Percentiles rank a stretch among this genome's conserved stretches.
These are phyloP conservation scores for Otolemur crassicaudatus DNA, from an alignment of 2,797 vertebrate species.

Conservation along the genomic window DNA sequence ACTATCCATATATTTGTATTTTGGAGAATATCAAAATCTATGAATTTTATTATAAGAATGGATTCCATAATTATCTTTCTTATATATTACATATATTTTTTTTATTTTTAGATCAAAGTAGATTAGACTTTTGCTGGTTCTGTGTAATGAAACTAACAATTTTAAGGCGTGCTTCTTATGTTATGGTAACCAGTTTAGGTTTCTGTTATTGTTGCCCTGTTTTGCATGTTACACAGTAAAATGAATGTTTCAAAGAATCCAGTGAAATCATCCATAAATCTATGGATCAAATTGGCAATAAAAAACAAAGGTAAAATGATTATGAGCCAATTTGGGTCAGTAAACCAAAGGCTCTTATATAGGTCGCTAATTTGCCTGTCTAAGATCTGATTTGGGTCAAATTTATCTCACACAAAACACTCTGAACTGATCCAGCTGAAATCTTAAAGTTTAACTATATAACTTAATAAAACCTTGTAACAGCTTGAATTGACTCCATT, in stretches of 20 bases:
- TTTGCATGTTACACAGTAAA: neutral
- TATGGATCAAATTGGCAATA: neutral
- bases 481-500: neutral
- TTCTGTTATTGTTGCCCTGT: neutral
- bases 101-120: slow-evolving; percentile 35
- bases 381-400: slow-evolving; percentile 19
- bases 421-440: neutral
- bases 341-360: neutral
- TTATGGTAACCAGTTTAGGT: neutral
- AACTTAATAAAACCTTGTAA: slow-evolving; percentile 1
- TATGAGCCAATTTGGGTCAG: neutral
- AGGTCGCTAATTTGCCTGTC: neutral
- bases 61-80: neutral
- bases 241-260: neutral
- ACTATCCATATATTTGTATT: neutral
- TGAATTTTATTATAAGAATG: neutral
- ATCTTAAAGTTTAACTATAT: slow-evolving; percentile 32
- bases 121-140: neutral
- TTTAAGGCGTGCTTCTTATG: neutral
- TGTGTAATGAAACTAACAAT: neutral
- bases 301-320: neutral
- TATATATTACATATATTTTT: neutral
- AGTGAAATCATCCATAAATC: neutral
- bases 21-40: neutral
- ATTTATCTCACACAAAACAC: neutral